A percentile compares a stretch with the other conserved stretches of the same genome.
Conservation (phyloP, 2,113 vertebrate species). For the Rissa tridactyla region DNA sequence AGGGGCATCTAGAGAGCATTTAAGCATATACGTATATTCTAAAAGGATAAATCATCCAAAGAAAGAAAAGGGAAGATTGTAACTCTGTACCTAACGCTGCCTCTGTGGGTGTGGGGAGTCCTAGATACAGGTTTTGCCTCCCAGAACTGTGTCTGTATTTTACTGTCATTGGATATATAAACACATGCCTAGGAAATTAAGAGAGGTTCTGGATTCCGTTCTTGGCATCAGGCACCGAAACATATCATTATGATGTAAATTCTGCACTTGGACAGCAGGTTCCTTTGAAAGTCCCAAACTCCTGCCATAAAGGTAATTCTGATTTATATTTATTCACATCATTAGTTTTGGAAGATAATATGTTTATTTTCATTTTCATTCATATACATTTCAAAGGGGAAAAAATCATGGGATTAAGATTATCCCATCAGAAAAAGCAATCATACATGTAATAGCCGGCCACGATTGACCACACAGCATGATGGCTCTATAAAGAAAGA, state of each 20-base stretch:
- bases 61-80: not conserved
- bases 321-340: not conserved
- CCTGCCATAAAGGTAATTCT: conserved; percentile 34
- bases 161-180: not conserved
- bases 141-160: not conserved
- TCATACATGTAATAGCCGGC: not conserved
- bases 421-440: not conserved
- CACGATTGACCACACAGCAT: conserved; percentile 27
- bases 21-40: not conserved
- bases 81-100: not conserved
- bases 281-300: conserved; percentile 23
- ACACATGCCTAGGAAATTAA: conserved; percentile 23
- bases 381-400: not conserved
- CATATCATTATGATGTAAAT: conserved; percentile 48
- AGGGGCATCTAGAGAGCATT: not conserved
- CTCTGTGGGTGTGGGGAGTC: not conserved
- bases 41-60: not conserved
- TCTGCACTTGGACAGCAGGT: conserved; percentile 7
- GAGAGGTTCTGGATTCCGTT: conserved; percentile 15
- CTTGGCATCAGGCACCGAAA: conserved; percentile 4
- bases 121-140: not conserved
- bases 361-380: conserved; percentile 6
- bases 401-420: conserved; percentile 25
- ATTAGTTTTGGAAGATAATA: not conserved
- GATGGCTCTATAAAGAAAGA: not conserved